These are phyloP conservation scores for Hemithea aestivaria DNA, from an alignment of 2,888 invertebrate species.

Conservation along the genomic window DNA sequence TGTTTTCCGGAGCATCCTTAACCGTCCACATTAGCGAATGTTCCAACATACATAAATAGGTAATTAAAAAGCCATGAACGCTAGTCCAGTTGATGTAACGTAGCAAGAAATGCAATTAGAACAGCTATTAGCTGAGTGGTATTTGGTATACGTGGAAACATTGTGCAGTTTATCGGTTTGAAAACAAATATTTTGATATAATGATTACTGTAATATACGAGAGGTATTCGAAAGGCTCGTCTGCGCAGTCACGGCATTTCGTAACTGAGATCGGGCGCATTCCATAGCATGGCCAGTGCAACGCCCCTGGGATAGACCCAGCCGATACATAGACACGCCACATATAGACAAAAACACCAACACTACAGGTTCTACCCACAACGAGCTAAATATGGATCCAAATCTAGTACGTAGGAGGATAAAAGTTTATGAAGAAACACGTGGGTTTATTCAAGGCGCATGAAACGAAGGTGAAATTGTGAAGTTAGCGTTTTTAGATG, in stretches of 20 bases:
- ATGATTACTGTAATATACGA: constrained; percentile 47
- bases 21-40: constrained; percentile 64
- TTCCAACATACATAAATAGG: constrained; percentile 58
- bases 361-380: constrained; percentile 30
- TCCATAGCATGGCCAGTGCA: constrained; percentile 64
- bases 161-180: constrained; percentile 11
- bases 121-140: constrained; percentile 34
- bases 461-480: constrained; percentile 34
- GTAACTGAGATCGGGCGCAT: constrained; percentile 72
- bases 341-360: constrained; percentile 25
- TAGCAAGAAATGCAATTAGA: constrained; percentile 49
- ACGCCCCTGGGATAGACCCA: constrained; percentile 62
- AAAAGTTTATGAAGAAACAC: constrained; percentile 10
- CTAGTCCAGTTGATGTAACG: constrained; percentile 28
- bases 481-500: constrained; percentile 5
- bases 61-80: constrained; percentile 72
- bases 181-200: constrained; percentile 32
- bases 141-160: constrained; percentile 21
- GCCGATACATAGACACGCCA: constrained; percentile 27
- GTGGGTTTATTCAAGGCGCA: constrained; percentile 43
- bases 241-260: constrained; percentile 68
- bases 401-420: constrained; percentile 28
- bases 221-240: constrained; percentile 52
- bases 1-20: constrained; percentile 61
- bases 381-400: constrained; percentile 19